Evolutionary conservation across 1,140 invertebrate species (phyloP), one percentile per base, ranked within the genome.

Genomic region (Laupala kohalensis): DNA sequence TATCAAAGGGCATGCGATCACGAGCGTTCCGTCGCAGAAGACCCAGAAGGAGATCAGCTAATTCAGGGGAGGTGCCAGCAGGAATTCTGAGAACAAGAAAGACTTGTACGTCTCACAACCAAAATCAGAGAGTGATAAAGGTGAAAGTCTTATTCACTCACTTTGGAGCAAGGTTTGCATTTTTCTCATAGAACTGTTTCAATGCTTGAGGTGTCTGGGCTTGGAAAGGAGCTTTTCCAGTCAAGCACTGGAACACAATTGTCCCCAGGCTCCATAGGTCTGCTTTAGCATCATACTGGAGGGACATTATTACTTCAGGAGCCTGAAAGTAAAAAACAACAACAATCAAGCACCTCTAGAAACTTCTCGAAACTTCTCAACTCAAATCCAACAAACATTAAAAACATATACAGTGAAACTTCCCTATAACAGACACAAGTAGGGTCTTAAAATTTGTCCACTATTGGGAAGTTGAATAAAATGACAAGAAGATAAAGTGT

Each of bases 241-340:
- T 98, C 72, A 99, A 85, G 85, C 97, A 99, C 80, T 99, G 97
- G 83, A 96, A 99, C 63, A 99, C 93, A 75, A 99, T 99, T 6
- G 97, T 99, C 67, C 98, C 98, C 74, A 99, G 86, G 74, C 95
- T 98, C 97, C 97, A 99, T 71, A 99, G 84, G 83, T 99, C 97
- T 64, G 97, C 98, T 84, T 99, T 99, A 19, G 96, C 96, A 84
- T 98, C 95, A 80, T 99, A 99, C 79, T 98, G 94, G 67, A 97
- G 82, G 3, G 96, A 98, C 97, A 99, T 99, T 75, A 99, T 99
- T 37, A 99, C 97, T 87, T 99, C 97, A 1, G 97, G 96, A 29
- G 96, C 96, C 92, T 93, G 81, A 80, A 74, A 71, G 70, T 75
- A 74, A 30, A 74, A 69, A 68, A 12, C 6, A 67, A n/a, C 15